Percentiles rank a stretch among this genome's conserved stretches.
These are phyloP conservation scores for Hoplodrina blanda DNA, from an alignment of 2,888 invertebrate species.

Conservation along the genomic window DNA sequence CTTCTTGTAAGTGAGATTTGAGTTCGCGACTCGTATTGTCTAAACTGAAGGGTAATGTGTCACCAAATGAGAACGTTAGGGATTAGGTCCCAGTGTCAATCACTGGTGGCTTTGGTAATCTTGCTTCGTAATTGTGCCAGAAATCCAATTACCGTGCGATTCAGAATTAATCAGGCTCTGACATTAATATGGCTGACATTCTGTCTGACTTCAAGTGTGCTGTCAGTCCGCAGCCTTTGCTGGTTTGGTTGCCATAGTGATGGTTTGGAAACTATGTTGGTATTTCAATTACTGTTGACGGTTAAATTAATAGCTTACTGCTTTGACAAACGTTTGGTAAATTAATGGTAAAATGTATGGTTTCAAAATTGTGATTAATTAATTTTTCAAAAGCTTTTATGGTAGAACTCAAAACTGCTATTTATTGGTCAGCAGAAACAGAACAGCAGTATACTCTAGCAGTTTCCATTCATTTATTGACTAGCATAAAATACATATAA, in stretches of 20 bases:
- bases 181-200: constrained; percentile 57
- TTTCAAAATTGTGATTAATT: background rate
- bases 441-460: too few species aligned
- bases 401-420: background rate
- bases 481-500: too few species aligned
- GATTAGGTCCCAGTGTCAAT: constrained; percentile 80
- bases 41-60: constrained; percentile 60
- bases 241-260: background rate
- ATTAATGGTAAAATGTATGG: background rate
- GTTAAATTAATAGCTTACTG: constrained; percentile 9
- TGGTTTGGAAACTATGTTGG: constrained; percentile 1
- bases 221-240: constrained; percentile 10
- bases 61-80: constrained; percentile 68
- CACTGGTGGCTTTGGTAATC: constrained; percentile 79
- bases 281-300: constrained; percentile 18
- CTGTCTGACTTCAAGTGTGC: constrained; percentile 30
- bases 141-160: constrained; percentile 75
- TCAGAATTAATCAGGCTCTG: constrained; percentile 59
- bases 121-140: constrained; percentile 78
- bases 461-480: too few species aligned
- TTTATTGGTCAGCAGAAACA: too few species aligned
- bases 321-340: background rate
- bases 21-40: constrained; percentile 38
- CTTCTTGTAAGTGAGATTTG: constrained; percentile 30
- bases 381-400: background rate